These are phyloP conservation scores for Drosophila aff. DNA, from an alignment of 1,140 invertebrate genomes.

Conservation along the genomic window DNA sequence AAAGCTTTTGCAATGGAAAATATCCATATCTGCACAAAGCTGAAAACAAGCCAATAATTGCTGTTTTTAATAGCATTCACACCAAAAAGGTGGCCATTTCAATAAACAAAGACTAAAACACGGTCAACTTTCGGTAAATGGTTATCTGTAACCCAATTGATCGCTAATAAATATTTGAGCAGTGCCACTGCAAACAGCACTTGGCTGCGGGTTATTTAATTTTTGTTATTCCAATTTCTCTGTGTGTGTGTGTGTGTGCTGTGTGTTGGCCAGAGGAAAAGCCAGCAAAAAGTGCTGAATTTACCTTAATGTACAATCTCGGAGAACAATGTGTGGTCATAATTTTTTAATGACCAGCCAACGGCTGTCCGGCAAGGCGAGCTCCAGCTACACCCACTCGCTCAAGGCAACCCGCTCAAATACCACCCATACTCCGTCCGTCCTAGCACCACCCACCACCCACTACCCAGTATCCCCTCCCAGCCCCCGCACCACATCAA, in stretches of 20 bases:
- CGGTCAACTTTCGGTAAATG: neutral
- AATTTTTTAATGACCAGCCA: constrained; percentile 78
- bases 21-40: neutral
- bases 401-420: constrained; percentile 14
- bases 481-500: constrained; percentile 21
- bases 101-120: neutral
- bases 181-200: constrained; percentile 11
- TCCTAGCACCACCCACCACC: neutral
- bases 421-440: neutral
- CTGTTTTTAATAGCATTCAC: constrained; percentile 2
- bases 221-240: constrained; percentile 42
- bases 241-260: constrained; percentile 16
- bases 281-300: constrained; percentile 40
- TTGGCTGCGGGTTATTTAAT: constrained; percentile 32
- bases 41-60: constrained; percentile 18
- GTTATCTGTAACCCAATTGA: constrained; percentile 20
- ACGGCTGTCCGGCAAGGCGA: constrained; percentile 21
- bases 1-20: constrained; percentile 1
- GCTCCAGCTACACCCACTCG: neutral
- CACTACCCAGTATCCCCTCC: neutral
- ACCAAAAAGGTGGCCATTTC: neutral
- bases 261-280: constrained; percentile 14
- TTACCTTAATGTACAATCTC: constrained; percentile 50
- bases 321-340: constrained; percentile 69
- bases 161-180: constrained; percentile 37